A percentile compares a stretch with the other conserved stretches of the same genome.
Conservation (phyloP, 2,888 invertebrate genomes). For the Mimumesa dahlbomi region DNA sequence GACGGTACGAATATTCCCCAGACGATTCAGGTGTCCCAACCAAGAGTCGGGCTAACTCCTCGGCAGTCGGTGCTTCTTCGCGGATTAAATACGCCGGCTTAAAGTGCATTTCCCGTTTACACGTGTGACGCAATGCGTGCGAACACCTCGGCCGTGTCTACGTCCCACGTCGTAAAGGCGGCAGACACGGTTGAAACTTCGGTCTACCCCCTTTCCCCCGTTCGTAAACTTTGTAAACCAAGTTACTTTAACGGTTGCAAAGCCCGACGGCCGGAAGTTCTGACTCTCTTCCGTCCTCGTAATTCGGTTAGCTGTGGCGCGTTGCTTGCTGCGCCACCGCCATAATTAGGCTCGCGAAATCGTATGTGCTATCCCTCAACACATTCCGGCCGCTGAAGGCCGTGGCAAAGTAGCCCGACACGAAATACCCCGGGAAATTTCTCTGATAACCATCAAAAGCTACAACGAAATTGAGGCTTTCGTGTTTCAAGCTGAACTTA, state of each 20-base stretch:
- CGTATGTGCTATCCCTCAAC: slow-evolving; percentile 58
- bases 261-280: slow-evolving; percentile 44
- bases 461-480: too few species aligned
- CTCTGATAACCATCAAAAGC: too few species aligned
- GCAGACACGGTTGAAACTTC: slow-evolving; percentile 54
- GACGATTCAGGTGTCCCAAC: slow-evolving; percentile 9
- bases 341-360: slow-evolving; percentile 58
- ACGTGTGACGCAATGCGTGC: slow-evolving; percentile 41
- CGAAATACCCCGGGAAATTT: not conserved
- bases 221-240: slow-evolving; percentile 66
- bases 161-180: slow-evolving; percentile 19
- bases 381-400: slow-evolving; percentile 1
- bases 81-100: slow-evolving; percentile 38
- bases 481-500: too few species aligned
- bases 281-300: slow-evolving; percentile 53
- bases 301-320: slow-evolving; percentile 65
- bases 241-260: slow-evolving; percentile 69
- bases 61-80: slow-evolving; percentile 18
- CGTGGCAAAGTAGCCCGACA: not conserved
- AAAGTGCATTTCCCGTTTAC: slow-evolving; percentile 22
- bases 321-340: slow-evolving; percentile 38
- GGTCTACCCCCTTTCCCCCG: slow-evolving; percentile 44
- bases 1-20: slow-evolving; percentile 18
- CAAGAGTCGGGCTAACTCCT: not conserved
- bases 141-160: slow-evolving; percentile 28